A percentile compares a stretch with the other conserved stretches of the same genome.
Evolutionary conservation across 2,113 vertebrate genomes (phyloP).

Genomic region (Petrocephalus microphthalmus): DNA sequence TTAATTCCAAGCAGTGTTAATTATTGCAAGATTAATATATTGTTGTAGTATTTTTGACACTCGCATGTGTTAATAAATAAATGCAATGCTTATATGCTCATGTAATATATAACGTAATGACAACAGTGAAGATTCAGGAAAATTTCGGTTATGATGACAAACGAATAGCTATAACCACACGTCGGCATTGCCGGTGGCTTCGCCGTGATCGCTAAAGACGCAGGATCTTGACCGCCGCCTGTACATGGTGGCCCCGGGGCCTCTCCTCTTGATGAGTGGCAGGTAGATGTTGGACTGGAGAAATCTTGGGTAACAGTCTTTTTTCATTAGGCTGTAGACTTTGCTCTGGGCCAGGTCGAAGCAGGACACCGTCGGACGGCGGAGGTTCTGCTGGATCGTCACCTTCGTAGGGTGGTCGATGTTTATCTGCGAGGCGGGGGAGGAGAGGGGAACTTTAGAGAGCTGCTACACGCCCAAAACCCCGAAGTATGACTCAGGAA

Average conservation of each 20-base stretch:
- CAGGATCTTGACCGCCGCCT: constrained; percentile 84
- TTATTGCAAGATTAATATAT: constrained; percentile 18
- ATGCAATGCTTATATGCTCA: constrained; percentile 22
- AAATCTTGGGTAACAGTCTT: constrained; percentile 87
- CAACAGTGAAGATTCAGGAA: not conserved
- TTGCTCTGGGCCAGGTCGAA: constrained; percentile 78
- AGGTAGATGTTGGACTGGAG: constrained; percentile 76
- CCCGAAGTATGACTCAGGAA: not conserved
- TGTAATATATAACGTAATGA: not conserved
- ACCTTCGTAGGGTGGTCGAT: constrained; percentile 79
- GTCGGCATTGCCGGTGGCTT: constrained; percentile 49
- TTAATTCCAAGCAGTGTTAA: constrained; percentile 9
- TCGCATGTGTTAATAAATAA: constrained; percentile 33
- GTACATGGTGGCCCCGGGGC: constrained; percentile 52
- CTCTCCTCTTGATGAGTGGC: constrained; percentile 60
- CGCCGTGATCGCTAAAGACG: constrained; percentile 72
- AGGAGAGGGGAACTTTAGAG: not conserved
- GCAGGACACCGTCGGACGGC: constrained; percentile 63
- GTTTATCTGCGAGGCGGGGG: constrained; percentile 69
- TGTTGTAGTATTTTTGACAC: constrained; percentile 4
- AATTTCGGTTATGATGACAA: not conserved
- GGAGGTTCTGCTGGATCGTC: constrained; percentile 67
- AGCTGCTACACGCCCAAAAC: not conserved
- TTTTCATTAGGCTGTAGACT: constrained; percentile 86
- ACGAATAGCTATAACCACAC: constrained; percentile 53